phyloP scores from a whole-genome alignment of 2,888 invertebrate genomes.

The Pristionchus maxplancki region DNA sequence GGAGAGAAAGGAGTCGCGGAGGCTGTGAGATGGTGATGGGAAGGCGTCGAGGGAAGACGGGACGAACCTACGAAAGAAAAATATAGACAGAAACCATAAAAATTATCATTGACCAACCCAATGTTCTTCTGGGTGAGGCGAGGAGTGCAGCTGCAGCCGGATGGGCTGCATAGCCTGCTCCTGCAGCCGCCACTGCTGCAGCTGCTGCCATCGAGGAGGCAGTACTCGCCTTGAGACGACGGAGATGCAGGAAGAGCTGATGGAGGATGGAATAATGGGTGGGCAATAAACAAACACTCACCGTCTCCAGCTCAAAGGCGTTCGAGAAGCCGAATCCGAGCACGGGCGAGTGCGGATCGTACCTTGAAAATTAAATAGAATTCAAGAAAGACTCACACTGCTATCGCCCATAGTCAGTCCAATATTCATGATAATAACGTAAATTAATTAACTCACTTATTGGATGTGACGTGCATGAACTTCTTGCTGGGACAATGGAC shows the following conservation, averaged over 20 bases:
- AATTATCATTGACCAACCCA: not conserved
- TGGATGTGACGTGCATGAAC: conserved; percentile 50
- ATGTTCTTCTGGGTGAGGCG: conserved; percentile 18
- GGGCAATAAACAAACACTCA: not conserved
- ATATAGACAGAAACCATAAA: too few species aligned
- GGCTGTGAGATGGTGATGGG: conserved; percentile 16
- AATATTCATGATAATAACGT: too few species aligned
- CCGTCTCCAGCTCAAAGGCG: conserved; percentile 44
- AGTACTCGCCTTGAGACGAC: conserved; percentile 42
- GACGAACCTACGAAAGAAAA: not conserved
- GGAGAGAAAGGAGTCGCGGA: conserved; percentile 42
- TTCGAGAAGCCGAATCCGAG: conserved; percentile 49
- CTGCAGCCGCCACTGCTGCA: conserved; percentile 33
- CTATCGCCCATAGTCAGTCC: too few species aligned
- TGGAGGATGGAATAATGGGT: not conserved
- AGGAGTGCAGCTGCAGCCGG: conserved; percentile 4
- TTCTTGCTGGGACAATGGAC: conserved; percentile 52
- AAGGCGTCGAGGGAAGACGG: conserved; percentile 29
- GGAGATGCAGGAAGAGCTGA: conserved; percentile 47
- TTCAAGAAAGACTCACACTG: too few species aligned
- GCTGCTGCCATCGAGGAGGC: conserved; percentile 20
- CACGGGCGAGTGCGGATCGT: conserved; percentile 49
- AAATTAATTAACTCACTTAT: conserved; percentile 16
- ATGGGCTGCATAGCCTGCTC: conserved; percentile 10
- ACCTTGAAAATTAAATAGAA: too few species aligned